A percentile compares a stretch with the other conserved stretches of the same genome.
These are phyloP conservation scores for Sylvilagus floridanus DNA, from an alignment of 2,797 vertebrate genomes.

Conservation along the genomic window DNA sequence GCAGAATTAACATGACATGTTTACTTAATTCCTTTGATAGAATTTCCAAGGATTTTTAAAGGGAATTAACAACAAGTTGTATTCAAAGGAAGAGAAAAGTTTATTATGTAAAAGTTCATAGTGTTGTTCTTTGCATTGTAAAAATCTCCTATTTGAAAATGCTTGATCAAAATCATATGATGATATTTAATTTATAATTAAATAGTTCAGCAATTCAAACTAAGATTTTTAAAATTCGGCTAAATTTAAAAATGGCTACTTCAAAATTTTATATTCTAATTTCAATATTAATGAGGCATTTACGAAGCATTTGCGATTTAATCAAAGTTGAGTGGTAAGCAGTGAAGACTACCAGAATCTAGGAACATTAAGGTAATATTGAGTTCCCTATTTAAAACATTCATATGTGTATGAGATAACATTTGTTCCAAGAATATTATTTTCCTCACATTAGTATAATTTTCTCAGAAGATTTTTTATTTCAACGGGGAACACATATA, in stretches of 20 bases:
- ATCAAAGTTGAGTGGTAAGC: not conserved
- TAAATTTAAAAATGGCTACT: not conserved
- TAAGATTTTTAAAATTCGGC: not conserved
- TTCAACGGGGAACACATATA: not conserved
- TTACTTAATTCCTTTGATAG: not conserved
- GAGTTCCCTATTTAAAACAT: slow-evolving; percentile 13
- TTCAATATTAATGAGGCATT: not conserved
- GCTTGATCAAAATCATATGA: not conserved
- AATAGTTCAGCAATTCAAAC: not conserved
- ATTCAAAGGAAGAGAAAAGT: not conserved
- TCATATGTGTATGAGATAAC: not conserved
- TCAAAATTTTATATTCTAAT: not conserved
- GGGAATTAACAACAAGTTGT: not conserved
- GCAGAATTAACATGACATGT: not conserved
- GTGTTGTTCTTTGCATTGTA: not conserved
- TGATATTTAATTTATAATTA: not conserved
- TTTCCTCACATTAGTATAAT: not conserved
- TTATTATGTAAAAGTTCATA: not conserved
- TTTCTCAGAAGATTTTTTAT: not conserved
- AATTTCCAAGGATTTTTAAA: not conserved
- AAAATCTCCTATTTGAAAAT: not conserved
- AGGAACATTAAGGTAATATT: not conserved
- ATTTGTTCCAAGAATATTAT: not conserved
- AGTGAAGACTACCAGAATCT: not conserved
- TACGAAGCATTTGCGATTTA: not conserved